Conservation (phyloP, 2,888 invertebrate genomes). For the Monopis laevigella region DNA sequence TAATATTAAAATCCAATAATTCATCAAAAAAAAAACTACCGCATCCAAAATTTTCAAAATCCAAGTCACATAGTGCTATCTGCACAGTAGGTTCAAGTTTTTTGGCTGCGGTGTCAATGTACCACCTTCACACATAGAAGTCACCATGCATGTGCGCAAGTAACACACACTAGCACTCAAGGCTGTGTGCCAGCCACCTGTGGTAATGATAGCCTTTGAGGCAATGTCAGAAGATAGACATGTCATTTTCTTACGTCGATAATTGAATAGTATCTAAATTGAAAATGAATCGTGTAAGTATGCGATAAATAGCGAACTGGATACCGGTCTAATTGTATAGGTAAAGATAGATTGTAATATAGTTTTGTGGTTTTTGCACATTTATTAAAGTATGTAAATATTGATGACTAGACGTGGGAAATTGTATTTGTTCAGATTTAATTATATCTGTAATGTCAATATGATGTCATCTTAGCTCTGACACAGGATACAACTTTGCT, state of each 20-base stretch:
- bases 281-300: conserved; percentile 10
- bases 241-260: conserved; percentile 53
- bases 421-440: no score
- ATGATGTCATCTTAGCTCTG: no score
- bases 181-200: background rate
- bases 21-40: background rate
- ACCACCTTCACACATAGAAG: conserved; percentile 6
- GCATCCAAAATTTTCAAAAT: conserved; percentile 1
- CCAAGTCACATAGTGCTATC: background rate
- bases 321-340: no score
- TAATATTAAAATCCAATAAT: background rate
- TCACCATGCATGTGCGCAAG: background rate
- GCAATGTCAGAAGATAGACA: conserved; percentile 29
- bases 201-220: conserved; percentile 7
- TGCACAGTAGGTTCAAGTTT: conserved; percentile 24
- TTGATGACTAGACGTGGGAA: no score
- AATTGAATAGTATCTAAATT: conserved; percentile 40
- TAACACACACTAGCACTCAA: background rate
- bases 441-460: no score
- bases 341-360: no score
- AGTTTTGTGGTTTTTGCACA: no score
- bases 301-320: conserved; percentile 4
- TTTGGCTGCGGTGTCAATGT: conserved; percentile 28
- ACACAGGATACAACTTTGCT: no score
- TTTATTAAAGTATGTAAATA: no score